phyloP scores from a whole-genome alignment of 1,140 invertebrate species.

The Calycopis cecrops region DNA sequence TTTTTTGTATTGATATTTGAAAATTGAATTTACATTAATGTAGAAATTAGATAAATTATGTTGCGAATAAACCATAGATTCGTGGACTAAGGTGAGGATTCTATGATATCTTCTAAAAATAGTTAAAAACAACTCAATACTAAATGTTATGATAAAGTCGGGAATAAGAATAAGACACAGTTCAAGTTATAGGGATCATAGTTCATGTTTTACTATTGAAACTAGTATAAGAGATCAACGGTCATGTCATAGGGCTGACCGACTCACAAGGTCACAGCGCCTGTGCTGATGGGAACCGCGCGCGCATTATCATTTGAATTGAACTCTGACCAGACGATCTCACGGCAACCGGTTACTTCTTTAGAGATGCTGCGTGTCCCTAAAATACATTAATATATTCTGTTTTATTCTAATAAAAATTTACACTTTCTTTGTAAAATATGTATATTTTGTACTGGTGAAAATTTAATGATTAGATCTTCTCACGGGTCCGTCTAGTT shows the following conservation, averaged over 20 bases:
- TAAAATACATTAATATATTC: conserved; percentile 36
- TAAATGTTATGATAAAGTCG: too few relatives aligned
- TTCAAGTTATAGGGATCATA: conserved; percentile 11
- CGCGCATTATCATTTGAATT: conserved; percentile 39
- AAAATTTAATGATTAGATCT: conserved; percentile 6
- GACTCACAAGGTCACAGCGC: conserved; percentile 44
- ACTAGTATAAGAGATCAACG: conserved; percentile 43
- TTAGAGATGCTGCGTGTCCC: conserved; percentile 34
- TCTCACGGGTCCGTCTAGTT: conserved; percentile 20
- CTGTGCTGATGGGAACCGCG: conserved; percentile 42
- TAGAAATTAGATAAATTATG: too few relatives aligned
- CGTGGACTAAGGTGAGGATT: too few relatives aligned
- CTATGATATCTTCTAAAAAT: too few relatives aligned
- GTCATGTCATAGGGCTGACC: conserved; percentile 40
- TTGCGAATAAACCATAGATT: too few relatives aligned
- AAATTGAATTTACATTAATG: too few relatives aligned
- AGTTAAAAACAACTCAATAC: too few relatives aligned
- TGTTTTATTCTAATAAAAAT: conserved; percentile 38
- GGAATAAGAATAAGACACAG: not conserved
- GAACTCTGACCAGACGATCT: conserved; percentile 47
- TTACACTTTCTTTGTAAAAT: conserved; percentile 10
- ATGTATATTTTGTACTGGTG: conserved; percentile 7
- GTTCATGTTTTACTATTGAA: conserved; percentile 11
- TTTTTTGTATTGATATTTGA: too few relatives aligned
- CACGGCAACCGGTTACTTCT: conserved; percentile 40